Base-by-base conservation (phyloP, 92 coral and sea anemone species). In the Heteractis magnifica region DNA sequence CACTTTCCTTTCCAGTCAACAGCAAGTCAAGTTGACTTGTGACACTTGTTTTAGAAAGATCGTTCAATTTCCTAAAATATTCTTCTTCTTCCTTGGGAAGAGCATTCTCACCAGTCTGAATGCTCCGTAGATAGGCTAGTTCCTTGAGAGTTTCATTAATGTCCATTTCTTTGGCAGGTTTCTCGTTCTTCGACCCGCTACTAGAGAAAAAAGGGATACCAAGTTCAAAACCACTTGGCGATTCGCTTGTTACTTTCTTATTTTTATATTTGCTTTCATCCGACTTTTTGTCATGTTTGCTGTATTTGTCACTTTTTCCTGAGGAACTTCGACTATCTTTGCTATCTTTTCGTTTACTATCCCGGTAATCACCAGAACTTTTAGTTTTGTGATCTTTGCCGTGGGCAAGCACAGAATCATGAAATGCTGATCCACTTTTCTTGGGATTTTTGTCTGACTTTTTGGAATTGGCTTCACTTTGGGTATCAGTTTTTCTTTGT, bases 191-290 rank as follows among this genome's bases (percentile, higher is more conserved):
- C 44, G 74, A 55, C 4, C 70, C 51, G 9, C 58, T 53, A 56
- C 52, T 26, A 14, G 88, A 78, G 56, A 91, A 91, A 75, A 91
- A 91, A 20, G 94, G 94, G 52, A 83, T 85, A 6, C 94, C 94
- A 59, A 91, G 89, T n/a, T 91, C 94, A 85, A 81, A 91, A 77
- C 86, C 77, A 84, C 88, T 90, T 74, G 55, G 79, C 48, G 65
- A 18, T 62, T 56, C 18, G 0, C 8, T 62, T 20, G 72, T 80
- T 4, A 14, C 74, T 49, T 75, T 75, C 15, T 71, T 68, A 18
- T 11, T 70, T 44, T 81, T 81, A n/a, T 13, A 6, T 18, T 68
- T 56, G 13, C 71, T 19, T 9, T 60, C 65, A 21, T 78, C 82
- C 0, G 58, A 15, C 49, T 70, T 65, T 49, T 2, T 26, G 2